Evolutionary conservation across 2,113 vertebrate species (phyloP).

Genomic region (Dicaeum eximium): DNA sequence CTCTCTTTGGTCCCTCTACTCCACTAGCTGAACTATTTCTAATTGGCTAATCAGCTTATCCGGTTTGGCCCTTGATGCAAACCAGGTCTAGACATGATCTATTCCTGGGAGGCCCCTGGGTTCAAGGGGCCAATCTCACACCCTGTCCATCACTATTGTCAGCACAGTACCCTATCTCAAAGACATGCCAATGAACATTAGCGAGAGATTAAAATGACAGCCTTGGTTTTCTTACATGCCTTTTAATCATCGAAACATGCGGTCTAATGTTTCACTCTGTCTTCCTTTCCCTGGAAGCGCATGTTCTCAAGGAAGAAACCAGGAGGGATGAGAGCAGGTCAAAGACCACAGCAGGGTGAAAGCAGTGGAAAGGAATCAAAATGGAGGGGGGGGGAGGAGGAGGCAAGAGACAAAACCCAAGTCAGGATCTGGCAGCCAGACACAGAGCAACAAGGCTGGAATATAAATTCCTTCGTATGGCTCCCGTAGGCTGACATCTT

Average conservation of each 20-base stretch:
- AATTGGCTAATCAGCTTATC: slow-evolving; percentile 65
- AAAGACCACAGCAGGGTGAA: slow-evolving; percentile 41
- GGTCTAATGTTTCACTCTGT: slow-evolving; percentile 65
- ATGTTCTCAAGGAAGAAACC: slow-evolving; percentile 47
- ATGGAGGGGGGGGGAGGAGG: slow-evolving; percentile 9
- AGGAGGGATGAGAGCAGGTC: slow-evolving; percentile 7
- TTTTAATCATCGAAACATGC: slow-evolving; percentile 66
- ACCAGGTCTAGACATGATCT: slow-evolving; percentile 63
- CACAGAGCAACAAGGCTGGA: background rate
- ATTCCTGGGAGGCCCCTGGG: slow-evolving; percentile 58
- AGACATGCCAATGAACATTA: slow-evolving; percentile 64
- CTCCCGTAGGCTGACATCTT: background rate
- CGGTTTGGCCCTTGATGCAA: slow-evolving; percentile 62
- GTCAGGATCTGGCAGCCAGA: slow-evolving; percentile 31
- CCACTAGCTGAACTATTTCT: slow-evolving; percentile 57
- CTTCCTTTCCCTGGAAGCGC: slow-evolving; percentile 29
- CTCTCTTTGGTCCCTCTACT: slow-evolving; percentile 41
- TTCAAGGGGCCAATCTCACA: slow-evolving; percentile 59
- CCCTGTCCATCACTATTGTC: slow-evolving; percentile 65
- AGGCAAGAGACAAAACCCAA: slow-evolving; percentile 21
- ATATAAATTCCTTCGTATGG: background rate
- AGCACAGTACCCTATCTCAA: slow-evolving; percentile 59
- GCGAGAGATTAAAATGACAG: slow-evolving; percentile 59
- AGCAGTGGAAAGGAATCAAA: slow-evolving; percentile 39
- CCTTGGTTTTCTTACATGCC: slow-evolving; percentile 63